Conservation (phyloP, 2,888 invertebrate species). For the Chironomus tentans region DNA sequence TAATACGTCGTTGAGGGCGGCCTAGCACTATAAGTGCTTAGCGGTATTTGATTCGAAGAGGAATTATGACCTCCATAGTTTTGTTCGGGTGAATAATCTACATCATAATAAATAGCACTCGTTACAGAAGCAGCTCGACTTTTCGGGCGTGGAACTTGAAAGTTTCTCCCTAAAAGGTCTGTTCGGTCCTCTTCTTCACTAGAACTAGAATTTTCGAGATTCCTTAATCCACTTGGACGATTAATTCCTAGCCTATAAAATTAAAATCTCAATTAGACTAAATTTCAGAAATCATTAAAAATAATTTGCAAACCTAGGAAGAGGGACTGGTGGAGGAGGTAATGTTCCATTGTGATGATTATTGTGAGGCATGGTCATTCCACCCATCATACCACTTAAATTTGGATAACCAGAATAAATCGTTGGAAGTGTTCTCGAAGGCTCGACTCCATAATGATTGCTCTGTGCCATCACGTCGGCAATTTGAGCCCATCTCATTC, state of each 20-base stretch:
- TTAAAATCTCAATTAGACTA: conserved; percentile 16
- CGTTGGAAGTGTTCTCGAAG: conserved; percentile 70
- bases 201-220: conserved; percentile 49
- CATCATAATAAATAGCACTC: conserved; percentile 75
- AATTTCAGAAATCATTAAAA: background rate
- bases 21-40: conserved; percentile 61
- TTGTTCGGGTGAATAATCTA: conserved; percentile 57
- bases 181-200: conserved; percentile 63
- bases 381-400: conserved; percentile 33
- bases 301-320: conserved; percentile 50
- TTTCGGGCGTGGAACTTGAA: conserved; percentile 73
- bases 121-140: conserved; percentile 52
- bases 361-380: conserved; percentile 34
- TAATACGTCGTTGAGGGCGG: conserved; percentile 45
- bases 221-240: conserved; percentile 43
- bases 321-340: conserved; percentile 57
- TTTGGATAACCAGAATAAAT: conserved; percentile 68
- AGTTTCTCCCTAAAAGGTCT: conserved; percentile 61
- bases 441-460: conserved; percentile 74
- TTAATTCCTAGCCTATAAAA: conserved; percentile 36
- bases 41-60: conserved; percentile 54
- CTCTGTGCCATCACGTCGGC: conserved; percentile 82
- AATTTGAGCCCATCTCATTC: conserved; percentile 81
- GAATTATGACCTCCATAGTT: conserved; percentile 42
- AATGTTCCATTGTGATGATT: conserved; percentile 40